phyloP scores from a whole-genome alignment of 37 sponge, comb jelly and placozoan species.

The Chondrilla cf. caribensis region DNA sequence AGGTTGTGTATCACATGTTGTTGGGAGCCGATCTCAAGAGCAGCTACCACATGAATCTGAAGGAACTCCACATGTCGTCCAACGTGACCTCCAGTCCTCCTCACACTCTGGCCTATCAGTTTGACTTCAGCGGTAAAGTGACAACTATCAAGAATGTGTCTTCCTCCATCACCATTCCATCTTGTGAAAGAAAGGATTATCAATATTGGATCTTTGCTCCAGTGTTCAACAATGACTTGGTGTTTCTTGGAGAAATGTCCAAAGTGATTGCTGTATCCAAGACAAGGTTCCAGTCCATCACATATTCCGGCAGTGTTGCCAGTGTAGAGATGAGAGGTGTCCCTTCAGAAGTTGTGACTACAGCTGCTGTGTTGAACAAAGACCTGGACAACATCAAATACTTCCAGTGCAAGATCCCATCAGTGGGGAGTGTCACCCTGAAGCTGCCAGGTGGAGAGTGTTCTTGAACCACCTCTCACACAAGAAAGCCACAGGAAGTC shows the following conservation, averaged over 20 bases:
- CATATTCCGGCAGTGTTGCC: not conserved
- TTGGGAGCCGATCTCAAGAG: too few relatives aligned
- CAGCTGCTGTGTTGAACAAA: not conserved
- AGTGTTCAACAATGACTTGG: slow-evolving; percentile 14
- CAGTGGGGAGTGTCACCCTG: slow-evolving; percentile 29
- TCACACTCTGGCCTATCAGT: slow-evolving; percentile 19
- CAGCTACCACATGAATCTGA: too few relatives aligned
- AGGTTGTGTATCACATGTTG: too few relatives aligned
- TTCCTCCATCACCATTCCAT: slow-evolving; percentile 4
- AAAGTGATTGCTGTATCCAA: slow-evolving; percentile 65
- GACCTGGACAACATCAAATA: slow-evolving; percentile 20
- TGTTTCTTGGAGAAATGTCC: slow-evolving; percentile 64
- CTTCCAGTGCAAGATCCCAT: slow-evolving; percentile 36
- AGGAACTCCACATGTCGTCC: too few relatives aligned
- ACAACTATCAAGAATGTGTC: not conserved
- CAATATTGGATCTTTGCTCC: slow-evolving; percentile 59
- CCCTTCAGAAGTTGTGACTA: slow-evolving; percentile 52
- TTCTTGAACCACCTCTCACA: too few relatives aligned
- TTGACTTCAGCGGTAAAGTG: slow-evolving; percentile 27
- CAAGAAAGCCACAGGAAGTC: too few relatives aligned
- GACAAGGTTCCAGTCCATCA: slow-evolving; percentile 22
- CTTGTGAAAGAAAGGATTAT: slow-evolving; percentile 45
- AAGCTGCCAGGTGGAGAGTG: slow-evolving; percentile 17
- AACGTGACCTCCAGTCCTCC: too few relatives aligned
- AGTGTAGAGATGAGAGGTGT: slow-evolving; percentile 41